Percentiles rank a stretch among this genome's conserved stretches.
Conservation (phyloP, 2,113 vertebrate genomes). For the Ictalurus furcatus region DNA sequence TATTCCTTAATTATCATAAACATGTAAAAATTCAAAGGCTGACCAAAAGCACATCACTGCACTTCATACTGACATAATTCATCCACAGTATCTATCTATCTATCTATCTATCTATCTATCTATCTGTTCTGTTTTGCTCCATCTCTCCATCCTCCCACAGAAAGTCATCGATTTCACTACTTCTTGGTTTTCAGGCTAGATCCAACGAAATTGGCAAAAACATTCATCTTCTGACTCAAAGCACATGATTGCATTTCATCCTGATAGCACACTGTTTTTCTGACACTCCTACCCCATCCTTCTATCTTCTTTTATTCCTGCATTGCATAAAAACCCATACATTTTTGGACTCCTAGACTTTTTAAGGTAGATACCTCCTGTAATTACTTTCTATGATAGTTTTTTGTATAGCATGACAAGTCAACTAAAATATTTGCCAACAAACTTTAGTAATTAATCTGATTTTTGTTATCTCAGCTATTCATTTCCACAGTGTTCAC, state of each 20-base stretch:
- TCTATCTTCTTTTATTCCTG: background rate
- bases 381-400: background rate
- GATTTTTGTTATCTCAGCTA: background rate
- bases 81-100: background rate
- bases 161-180: background rate
- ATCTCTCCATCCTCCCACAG: conserved; percentile 10
- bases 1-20: background rate
- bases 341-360: background rate
- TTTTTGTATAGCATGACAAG: background rate
- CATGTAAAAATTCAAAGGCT: background rate
- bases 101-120: background rate
- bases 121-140: background rate
- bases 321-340: background rate
- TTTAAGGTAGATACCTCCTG: background rate
- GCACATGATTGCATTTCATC: conserved; percentile 9
- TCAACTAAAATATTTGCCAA: background rate
- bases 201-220: conserved; percentile 15
- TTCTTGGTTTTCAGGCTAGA: conserved; percentile 17
- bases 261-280: conserved; percentile 7
- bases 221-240: conserved; percentile 15
- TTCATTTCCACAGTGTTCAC: background rate
- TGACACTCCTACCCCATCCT: background rate
- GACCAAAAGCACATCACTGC: background rate
- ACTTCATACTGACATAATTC: background rate
- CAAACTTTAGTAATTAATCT: background rate